These are phyloP conservation scores for Microtus richardsoni DNA, from an alignment of 2,113 vertebrate species.

Conservation along the genomic window DNA sequence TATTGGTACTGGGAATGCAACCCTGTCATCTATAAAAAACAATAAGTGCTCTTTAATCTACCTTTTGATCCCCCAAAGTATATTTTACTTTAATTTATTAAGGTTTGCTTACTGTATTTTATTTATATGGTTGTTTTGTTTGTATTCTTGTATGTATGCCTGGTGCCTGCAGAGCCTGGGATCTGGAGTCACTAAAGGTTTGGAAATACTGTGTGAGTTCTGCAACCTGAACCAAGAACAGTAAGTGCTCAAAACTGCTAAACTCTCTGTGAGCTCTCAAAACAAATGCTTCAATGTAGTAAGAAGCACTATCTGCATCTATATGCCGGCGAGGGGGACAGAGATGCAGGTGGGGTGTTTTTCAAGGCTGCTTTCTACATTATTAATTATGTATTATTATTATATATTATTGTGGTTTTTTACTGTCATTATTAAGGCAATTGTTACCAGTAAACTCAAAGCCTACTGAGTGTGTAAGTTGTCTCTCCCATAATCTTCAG, in stretches of 20 bases:
- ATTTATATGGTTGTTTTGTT: not conserved
- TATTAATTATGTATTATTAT: not conserved
- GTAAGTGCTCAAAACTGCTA: not conserved
- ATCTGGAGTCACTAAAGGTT: not conserved
- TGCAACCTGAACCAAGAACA: not conserved
- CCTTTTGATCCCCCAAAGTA: not conserved
- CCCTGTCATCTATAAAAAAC: not conserved
- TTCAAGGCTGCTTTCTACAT: not conserved
- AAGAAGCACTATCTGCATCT: no score
- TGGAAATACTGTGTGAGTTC: not conserved
- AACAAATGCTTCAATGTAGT: not conserved
- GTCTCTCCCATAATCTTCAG: not conserved
- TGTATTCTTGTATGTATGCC: no score
- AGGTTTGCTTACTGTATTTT: not conserved
- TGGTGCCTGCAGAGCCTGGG: not conserved
- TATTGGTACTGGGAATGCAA: no score
- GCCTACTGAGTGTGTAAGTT: not conserved
- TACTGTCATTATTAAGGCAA: not conserved
- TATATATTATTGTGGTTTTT: no score
- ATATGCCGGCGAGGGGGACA: not conserved
- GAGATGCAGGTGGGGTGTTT: not conserved
- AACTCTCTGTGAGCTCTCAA: no score
- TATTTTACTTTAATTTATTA: not conserved
- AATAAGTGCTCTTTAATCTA: not conserved
- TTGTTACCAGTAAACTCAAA: not conserved